Evolutionary conservation across 2,797 vertebrate species (phyloP).

Genomic region (Enteromius paludinosus): DNA sequence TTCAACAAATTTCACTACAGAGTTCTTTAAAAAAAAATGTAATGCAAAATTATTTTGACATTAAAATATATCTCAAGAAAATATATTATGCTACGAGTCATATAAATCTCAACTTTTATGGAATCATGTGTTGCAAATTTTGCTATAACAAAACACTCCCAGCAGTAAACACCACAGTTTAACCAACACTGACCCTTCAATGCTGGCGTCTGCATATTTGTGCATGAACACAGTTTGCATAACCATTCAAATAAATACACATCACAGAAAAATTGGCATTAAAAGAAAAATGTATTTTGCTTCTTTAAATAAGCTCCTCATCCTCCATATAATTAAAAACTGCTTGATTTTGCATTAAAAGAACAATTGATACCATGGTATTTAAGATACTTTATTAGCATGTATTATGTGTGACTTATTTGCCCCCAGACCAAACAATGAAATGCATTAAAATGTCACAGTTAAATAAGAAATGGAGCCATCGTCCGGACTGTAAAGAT

Average conservation of each 20-base stretch:
- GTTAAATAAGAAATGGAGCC: background rate
- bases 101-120: background rate
- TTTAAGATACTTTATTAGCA: constrained; percentile 7
- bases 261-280: background rate
- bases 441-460: background rate
- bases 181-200: background rate
- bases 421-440: background rate
- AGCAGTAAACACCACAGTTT: background rate
- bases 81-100: background rate
- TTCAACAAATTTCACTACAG: background rate
- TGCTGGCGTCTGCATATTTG: background rate
- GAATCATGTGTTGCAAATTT: background rate
- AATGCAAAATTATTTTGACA: background rate
- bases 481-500: background rate
- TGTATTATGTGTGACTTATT: background rate
- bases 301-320: background rate
- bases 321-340: background rate
- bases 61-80: background rate
- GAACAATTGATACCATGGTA: background rate
- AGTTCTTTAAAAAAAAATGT: background rate
- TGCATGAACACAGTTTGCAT: background rate
- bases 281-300: background rate
- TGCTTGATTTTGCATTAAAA: background rate
- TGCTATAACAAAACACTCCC: background rate
- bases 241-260: background rate